phyloP scores from a whole-genome alignment of 2,113 vertebrate genomes.

The Brachypteracias leptosomus region DNA sequence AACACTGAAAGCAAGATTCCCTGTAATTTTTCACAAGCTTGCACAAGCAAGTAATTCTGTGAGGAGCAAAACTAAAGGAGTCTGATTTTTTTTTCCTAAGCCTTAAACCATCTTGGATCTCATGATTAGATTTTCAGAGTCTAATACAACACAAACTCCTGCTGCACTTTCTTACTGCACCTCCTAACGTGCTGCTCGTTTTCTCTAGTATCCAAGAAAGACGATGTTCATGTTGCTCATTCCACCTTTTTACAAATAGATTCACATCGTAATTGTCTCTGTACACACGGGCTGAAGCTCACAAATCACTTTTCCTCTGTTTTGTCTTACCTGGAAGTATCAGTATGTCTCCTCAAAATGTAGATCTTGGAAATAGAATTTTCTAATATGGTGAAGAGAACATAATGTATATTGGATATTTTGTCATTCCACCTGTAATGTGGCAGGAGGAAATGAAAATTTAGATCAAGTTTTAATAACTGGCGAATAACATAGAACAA shows the following conservation, averaged over 20 bases:
- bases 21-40: not conserved
- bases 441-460: not conserved
- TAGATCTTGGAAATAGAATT: conserved; percentile 84
- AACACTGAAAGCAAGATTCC: not conserved
- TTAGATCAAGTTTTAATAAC: not conserved
- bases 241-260: not conserved
- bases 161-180: not conserved
- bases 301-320: not conserved
- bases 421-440: conserved; percentile 91
- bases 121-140: not conserved
- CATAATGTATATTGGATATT: conserved; percentile 87
- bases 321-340: conserved; percentile 83
- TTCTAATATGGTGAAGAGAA: conserved; percentile 90
- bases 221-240: not conserved
- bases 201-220: not conserved
- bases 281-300: not conserved
- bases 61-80: not conserved
- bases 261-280: not conserved
- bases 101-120: not conserved
- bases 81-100: not conserved
- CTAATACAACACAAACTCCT: not conserved
- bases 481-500: not conserved
- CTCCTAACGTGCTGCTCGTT: not conserved
- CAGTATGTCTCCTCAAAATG: conserved; percentile 86
- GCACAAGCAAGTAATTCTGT: not conserved